phyloP scores from a whole-genome alignment of 2,797 vertebrate genomes.

The Alectoris magna region DNA sequence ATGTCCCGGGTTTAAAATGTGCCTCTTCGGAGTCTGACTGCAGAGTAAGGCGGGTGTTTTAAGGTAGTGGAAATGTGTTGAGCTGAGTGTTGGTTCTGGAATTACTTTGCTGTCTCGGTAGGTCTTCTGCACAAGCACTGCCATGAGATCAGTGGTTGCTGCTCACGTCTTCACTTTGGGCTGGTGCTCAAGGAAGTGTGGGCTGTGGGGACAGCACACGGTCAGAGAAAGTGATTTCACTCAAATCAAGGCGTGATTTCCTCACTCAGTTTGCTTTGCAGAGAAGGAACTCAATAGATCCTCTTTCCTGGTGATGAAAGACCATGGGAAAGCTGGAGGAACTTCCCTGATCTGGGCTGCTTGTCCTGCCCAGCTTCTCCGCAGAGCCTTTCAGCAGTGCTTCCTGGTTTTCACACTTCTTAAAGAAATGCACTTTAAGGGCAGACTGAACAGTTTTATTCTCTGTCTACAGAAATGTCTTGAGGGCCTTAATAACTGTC shows the following conservation, averaged over 20 bases:
- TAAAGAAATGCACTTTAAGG: fast-evolving
- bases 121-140: neutral
- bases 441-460: neutral
- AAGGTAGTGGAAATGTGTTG: neutral
- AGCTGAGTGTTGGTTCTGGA: neutral
- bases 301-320: neutral
- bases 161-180: fast-evolving
- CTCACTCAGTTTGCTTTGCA: fast-evolving
- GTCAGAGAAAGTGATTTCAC: fast-evolving
- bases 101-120: neutral
- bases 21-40: neutral
- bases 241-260: neutral
- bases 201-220: neutral
- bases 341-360: neutral
- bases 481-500: neutral
- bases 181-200: neutral
- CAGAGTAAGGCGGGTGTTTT: neutral
- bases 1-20: neutral
- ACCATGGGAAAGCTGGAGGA: neutral
- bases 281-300: fast-evolving
- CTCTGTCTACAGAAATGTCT: neutral
- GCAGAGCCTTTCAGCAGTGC: neutral
- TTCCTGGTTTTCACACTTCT: neutral
- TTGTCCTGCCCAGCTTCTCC: neutral
- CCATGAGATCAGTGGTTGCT: neutral